These are phyloP conservation scores for Brenthis hecate DNA, from an alignment of 2,888 invertebrate genomes.

Conservation along the genomic window DNA sequence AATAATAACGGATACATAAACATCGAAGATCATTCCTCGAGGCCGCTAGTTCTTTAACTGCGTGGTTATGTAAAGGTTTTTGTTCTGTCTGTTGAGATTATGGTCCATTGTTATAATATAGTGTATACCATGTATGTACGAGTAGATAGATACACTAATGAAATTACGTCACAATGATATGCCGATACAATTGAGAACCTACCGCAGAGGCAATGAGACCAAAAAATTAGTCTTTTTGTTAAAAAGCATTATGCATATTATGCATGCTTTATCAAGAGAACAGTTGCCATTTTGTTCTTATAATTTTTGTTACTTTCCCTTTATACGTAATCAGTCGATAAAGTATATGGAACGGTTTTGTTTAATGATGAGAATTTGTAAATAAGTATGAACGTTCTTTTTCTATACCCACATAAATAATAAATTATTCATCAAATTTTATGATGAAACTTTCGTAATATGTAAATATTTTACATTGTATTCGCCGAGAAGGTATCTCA, in stretches of 20 bases:
- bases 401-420: no score
- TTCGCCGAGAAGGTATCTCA: no score
- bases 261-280: background rate
- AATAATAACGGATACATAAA: background rate
- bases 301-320: conserved; percentile 10
- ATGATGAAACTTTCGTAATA: no score
- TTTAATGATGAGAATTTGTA: no score
- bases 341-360: no score
- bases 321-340: conserved; percentile 1
- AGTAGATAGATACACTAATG: conserved; percentile 30
- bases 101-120: conserved; percentile 41
- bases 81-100: conserved; percentile 29
- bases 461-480: no score
- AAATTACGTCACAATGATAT: conserved; percentile 37
- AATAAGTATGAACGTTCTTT: no score
- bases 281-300: conserved; percentile 14
- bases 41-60: background rate
- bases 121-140: conserved; percentile 20
- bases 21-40: background rate
- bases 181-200: conserved; percentile 24
- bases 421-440: no score
- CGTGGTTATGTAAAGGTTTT: conserved; percentile 39
- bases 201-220: conserved; percentile 32
- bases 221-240: conserved; percentile 16
- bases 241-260: background rate